Evolutionary conservation across 2,113 vertebrate species (phyloP), one percentile per base, ranked within the genome.

Genomic region (Mionectes macconnelli): DNA sequence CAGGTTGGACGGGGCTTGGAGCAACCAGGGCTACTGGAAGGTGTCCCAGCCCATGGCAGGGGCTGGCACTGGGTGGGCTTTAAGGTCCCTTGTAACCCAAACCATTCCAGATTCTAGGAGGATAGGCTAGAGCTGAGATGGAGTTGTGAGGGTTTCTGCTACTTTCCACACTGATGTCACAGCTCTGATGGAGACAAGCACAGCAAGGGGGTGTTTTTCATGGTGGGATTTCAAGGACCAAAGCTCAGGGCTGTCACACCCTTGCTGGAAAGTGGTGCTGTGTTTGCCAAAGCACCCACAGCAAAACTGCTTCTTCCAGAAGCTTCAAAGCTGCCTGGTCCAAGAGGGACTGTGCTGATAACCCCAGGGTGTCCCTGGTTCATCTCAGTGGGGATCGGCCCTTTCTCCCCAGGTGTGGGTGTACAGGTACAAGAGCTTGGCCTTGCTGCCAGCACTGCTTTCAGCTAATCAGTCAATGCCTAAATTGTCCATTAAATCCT

Each of bases 1-100:
- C 22, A 42, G 42, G 33, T 0, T 69, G 56, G 25, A 42, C 0
- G 0, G 30, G 40, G 30, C 47, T 62, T 31, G 35, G 31, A 63
- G 55, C 40, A 50, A 3, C 40, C 33, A 33, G 35, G 18, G 25
- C 8, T 84, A 19, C 3, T 19, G 35, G 12, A 49, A 63, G 22
- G 18, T 70, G 63, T 49, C 40, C 55, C 40, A 49, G 21, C 63
- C 55, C 40, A 27, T 35, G 30, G n/a, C 13, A 82, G 11, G 11
- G 6, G 5, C 3, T 27, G n/a, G 62, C 17, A 20, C 16, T 60
- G 47, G 24, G 40, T 42, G 30, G 39, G 22, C 31, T 62, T 68
- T 12, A 35, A 27, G 25, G 20, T 40, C 25, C 18, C 12, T 42
- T 69, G 55, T 25, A 28, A 20, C 9, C 18, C 55, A 62, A 76